phyloP scores from a whole-genome alignment of 2,888 invertebrate species.

The Meandrusa payeni region DNA sequence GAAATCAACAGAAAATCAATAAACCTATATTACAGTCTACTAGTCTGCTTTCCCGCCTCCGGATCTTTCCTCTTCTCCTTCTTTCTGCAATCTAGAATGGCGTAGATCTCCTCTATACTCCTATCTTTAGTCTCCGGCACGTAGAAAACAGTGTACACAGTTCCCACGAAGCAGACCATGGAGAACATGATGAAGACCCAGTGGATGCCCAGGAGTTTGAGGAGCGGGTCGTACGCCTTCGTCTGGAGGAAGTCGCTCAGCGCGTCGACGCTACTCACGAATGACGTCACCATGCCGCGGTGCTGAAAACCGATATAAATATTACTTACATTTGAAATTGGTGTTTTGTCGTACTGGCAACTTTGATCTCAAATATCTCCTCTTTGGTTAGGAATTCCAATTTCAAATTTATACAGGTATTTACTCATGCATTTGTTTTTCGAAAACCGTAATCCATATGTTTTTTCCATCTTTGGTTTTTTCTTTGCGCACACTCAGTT shows the following conservation, averaged over 20 bases:
- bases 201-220: conserved; percentile 68
- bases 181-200: conserved; percentile 76
- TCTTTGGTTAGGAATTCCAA: too few relatives aligned
- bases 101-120: conserved; percentile 67
- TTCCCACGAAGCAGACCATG: conserved; percentile 64
- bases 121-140: conserved; percentile 72
- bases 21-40: conserved; percentile 63
- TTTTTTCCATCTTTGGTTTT: too few relatives aligned
- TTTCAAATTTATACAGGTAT: too few relatives aligned
- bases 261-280: conserved; percentile 65
- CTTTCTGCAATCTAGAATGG: conserved; percentile 56
- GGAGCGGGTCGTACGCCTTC: conserved; percentile 68
- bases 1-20: too few relatives aligned
- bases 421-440: too few relatives aligned
- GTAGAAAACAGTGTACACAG: conserved; percentile 65
- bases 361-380: too few relatives aligned
- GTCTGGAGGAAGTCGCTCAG: conserved; percentile 72
- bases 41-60: conserved; percentile 55
- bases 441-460: too few relatives aligned
- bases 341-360: too few relatives aligned
- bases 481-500: too few relatives aligned
- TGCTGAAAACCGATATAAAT: conserved; percentile 48
- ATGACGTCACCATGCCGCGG: conserved; percentile 70
- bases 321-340: too few relatives aligned
- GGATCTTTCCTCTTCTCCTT: conserved; percentile 64